phyloP scores from a whole-genome alignment of 2,113 vertebrate genomes.

The Bucco capensis region DNA sequence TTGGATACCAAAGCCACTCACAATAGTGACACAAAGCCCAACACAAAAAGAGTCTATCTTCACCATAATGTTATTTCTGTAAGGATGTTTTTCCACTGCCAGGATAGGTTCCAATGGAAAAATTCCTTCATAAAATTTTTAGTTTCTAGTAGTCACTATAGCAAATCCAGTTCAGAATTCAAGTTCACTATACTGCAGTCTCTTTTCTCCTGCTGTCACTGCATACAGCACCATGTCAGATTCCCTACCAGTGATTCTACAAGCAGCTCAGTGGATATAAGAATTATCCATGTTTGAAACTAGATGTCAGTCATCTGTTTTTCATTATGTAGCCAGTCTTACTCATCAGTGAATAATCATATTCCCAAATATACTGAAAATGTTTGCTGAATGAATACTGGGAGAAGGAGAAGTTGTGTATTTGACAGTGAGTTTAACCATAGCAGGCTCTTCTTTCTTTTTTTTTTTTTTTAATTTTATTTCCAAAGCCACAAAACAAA shows the following conservation, averaged over 20 bases:
- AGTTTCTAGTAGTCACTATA: not conserved
- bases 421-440: constrained; percentile 14
- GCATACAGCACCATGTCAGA: not conserved
- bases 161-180: not conserved
- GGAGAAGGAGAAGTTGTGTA: not conserved
- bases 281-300: not conserved
- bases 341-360: constrained; percentile 17
- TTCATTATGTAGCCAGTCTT: not conserved
- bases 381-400: constrained; percentile 4
- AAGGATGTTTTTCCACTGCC: not conserved
- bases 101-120: not conserved
- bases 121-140: not conserved
- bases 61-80: not conserved
- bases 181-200: not conserved
- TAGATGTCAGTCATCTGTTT: not conserved
- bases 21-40: not conserved
- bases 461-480: too few species aligned
- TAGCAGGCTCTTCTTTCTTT: not conserved
- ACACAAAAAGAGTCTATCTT: not conserved
- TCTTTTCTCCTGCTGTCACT: not conserved
- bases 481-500: not conserved
- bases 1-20: not conserved
- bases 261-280: not conserved
- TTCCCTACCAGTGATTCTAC: not conserved
- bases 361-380: constrained; percentile 6